Conservation (phyloP, 2,888 invertebrate genomes). For the Strigamia maritima region DNA sequence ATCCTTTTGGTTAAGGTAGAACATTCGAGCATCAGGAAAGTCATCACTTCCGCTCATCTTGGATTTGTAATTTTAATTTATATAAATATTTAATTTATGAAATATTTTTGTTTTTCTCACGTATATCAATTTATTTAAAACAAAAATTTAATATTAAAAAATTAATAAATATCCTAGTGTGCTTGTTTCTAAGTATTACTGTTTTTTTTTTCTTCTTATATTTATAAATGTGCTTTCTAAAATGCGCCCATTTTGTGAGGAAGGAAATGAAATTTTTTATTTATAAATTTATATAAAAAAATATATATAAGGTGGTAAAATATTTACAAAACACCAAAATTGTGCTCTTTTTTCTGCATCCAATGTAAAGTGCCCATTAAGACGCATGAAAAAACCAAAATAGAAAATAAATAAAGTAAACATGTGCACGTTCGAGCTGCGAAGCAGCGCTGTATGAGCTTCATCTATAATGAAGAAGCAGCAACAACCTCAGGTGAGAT, state of each 20-base stretch:
- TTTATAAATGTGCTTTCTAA: neutral
- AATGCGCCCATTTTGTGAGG: slow-evolving; percentile 7
- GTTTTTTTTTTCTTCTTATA: neutral
- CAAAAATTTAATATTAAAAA: neutral
- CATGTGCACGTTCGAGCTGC: neutral
- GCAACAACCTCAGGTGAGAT: slow-evolving; percentile 12
- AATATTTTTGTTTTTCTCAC: neutral
- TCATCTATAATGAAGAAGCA: slow-evolving; percentile 16
- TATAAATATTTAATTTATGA: slow-evolving; percentile 14
- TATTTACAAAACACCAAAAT: slow-evolving; percentile 32
- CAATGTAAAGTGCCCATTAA: neutral
- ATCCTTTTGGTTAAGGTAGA: slow-evolving; percentile 43
- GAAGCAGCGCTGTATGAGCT: neutral
- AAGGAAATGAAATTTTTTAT: neutral
- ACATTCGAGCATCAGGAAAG: slow-evolving; percentile 41
- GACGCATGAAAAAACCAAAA: neutral
- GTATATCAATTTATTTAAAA: neutral
- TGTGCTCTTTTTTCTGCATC: neutral
- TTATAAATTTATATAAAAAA: neutral
- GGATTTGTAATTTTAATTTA: slow-evolving; percentile 29
- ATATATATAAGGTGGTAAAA: neutral
- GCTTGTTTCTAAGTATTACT: neutral
- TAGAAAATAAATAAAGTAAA: slow-evolving; percentile 8
- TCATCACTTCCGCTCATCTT: slow-evolving; percentile 27
- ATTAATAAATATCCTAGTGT: slow-evolving; percentile 22